Evolutionary conservation across 2,797 vertebrate genomes (phyloP), one percentile per base, ranked within the genome.

Genomic region (Microctenopoma lineatum): DNA sequence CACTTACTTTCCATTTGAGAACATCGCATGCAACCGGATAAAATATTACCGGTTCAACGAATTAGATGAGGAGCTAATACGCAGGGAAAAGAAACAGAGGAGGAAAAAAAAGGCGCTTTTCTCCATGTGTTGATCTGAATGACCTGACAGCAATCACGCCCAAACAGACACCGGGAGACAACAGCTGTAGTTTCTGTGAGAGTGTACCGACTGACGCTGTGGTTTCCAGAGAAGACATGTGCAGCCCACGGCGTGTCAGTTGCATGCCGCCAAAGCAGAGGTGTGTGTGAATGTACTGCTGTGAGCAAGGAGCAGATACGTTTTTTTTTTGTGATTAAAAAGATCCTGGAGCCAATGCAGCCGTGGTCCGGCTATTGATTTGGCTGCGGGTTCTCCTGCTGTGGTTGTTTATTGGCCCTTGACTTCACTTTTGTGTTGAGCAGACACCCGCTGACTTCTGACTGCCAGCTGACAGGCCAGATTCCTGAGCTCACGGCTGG

Each of bases 141-240:
- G 89, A 91, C 84, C 90, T 89, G 90, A 91, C 90, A 91, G 84
- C 69, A 78, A 69, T 88, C 78, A 84, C 34, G 55, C 70, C 79
- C 71, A 84, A 84, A 83, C 77, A 69, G 48, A 84, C 71, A 65
- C 60, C 21, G 39, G 51, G 69, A 80, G 75, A 85, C 77, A 85
- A 80, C 81, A 73, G 70, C 77, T 87, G 82, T 69, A 83, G 80
- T 73, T 82, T 67, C 77, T 39, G 63, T 71, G 75, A 13, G 41
- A 68, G 59, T 4, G 14, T 27, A 41, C 21, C 10, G 46, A 89
- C 66, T 82, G 83, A 85, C 6, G 66, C 48, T 32, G 38, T 12
- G 2, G 53, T 80, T 84, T 78, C 73, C 69, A 52, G 66, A 84
- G 63, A 59, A 78, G 87, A 85, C 79, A 68, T 81, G 65, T 75